Base-by-base conservation (phyloP, 2,797 vertebrate species). In the Protonibea diacanthus region DNA sequence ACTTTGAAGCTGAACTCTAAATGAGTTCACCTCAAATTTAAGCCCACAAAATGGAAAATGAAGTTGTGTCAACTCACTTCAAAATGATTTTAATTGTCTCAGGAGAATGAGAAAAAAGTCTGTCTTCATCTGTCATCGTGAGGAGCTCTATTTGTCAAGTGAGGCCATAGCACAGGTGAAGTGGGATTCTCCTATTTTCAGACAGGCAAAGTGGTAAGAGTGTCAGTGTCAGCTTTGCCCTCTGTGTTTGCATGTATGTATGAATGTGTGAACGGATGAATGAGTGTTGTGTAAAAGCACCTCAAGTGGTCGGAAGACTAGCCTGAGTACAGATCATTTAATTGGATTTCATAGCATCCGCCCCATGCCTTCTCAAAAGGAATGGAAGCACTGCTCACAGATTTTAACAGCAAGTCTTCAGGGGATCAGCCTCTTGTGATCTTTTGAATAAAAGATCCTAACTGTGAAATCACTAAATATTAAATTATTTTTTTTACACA, bases 71-170 rank as follows among this genome's bases (percentile, higher is more conserved):
- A 45, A 29, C 14, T 52, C 21, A 9, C 6, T 47, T 25, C 23
- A 38, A 42, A 42, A 40, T 1, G 2, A 4, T 33, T 52, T 33
- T 6, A 33, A 51, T 51, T 58, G 69, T 47, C n/a, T 17, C 38
- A 67, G 10, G 8, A 33, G 33, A 40, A 48, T n/a, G 3, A 64
- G 5, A 45, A 14, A 25, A 44, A 5, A 6, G 3, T 23, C 40
- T 33, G 20, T 33, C 23, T 59, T 59, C 47, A 72, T 62, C n/a
- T 51, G 14, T 71, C 48, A 53, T 52, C 7, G 53, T 44, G 12
- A 47, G 27, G 14, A 21, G 61, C 25, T 49, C 3, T n/a, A 2
- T 49, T 62, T 23, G 6, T 63, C 11, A 18, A 7, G 23, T 18
- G 23, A 15, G 20, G 6, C 6, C 14, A 20, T 10, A 17, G 21